Base-by-base conservation (phyloP, 1,140 invertebrate genomes). In the Hypothenemus hampei region DNA sequence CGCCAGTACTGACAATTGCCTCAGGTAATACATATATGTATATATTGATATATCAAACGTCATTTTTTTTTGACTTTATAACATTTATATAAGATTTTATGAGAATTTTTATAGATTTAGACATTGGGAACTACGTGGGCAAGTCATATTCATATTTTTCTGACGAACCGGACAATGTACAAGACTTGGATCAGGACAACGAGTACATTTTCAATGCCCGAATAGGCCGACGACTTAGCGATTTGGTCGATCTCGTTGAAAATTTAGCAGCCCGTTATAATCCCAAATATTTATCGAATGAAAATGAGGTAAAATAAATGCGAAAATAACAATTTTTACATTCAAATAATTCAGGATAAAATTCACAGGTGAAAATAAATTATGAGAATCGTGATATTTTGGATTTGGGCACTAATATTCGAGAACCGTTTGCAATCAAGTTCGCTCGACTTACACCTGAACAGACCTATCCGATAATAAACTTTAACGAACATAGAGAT, bases 141-240 rank as follows among this genome's bases (percentile, higher is more conserved):
- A 35, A 35, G 5, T 47, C 44, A 8, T 47, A 33, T 23, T 47
- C 44, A 10, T 47, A 47, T 33, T 47, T 47, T 21, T 47, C 44
- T 11, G 44, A 47, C 3, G 3, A 1, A 45, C 10, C 11, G n/a
- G 13, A 10, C 1, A 11, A 24, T 15, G 23, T n/a, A 3, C 21
- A 24, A 3, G 18, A 15, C 3, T 15, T 8, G 4, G 37, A 40
- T 5, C 15, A 15, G 1, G 7, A 43, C 10, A 43, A 2, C 16
- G 36, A n/a, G 16, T 8, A 37, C 11, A 7, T n/a, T 37, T 13
- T 37, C 5, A 21, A 49, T 16, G 29, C 3, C 8, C 7, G 13
- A 21, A 19, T 20, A 5, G 45, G 29, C 15, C 7, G 29, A n/a
- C n/a, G 20, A 13, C 13, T 47, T 11, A 47, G 45, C 11, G 15